Conservation (phyloP, 2,888 invertebrate species). For the Acrocera orbiculus region DNA sequence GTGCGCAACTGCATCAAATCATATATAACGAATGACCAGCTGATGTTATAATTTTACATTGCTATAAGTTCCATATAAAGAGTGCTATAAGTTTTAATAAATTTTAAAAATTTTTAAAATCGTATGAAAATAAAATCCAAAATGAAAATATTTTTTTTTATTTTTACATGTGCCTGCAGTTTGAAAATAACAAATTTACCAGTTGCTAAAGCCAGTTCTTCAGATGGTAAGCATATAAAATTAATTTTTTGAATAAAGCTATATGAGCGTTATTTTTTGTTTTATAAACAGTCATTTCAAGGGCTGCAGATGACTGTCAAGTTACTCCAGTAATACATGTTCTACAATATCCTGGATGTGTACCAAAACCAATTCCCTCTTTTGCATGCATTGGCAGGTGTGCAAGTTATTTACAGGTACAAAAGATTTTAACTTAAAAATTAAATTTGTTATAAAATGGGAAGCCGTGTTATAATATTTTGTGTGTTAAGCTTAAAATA, state of each 20-base stretch:
- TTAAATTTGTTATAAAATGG: not conserved
- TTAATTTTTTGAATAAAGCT: too few relatives aligned
- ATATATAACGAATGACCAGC: too few relatives aligned
- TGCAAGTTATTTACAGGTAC: conserved; percentile 79
- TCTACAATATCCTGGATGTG: conserved; percentile 77
- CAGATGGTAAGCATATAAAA: conserved; percentile 3
- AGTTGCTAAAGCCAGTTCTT: not conserved
- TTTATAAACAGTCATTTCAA: conserved; percentile 8
- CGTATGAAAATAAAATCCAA: not conserved
- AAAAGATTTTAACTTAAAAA: not conserved
- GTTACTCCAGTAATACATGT: conserved; percentile 85
- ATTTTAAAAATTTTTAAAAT: not conserved
- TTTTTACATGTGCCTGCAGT: conserved; percentile 2
- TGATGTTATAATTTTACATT: too few relatives aligned
- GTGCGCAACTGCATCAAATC: too few relatives aligned
- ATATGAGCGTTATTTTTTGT: conserved; percentile 3
- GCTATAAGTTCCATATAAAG: too few relatives aligned
- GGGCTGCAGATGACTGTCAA: conserved; percentile 55
- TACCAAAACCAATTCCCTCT: conserved; percentile 82
- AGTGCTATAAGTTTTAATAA: not conserved
- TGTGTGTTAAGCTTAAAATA: too few relatives aligned
- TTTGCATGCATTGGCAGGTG: conserved; percentile 85
- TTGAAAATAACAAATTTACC: not conserved
- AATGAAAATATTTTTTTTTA: not conserved
- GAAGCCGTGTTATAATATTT: too few relatives aligned